Evolutionary conservation across 2,888 invertebrate species (phyloP).

Genomic region (Allygus modestus): DNA sequence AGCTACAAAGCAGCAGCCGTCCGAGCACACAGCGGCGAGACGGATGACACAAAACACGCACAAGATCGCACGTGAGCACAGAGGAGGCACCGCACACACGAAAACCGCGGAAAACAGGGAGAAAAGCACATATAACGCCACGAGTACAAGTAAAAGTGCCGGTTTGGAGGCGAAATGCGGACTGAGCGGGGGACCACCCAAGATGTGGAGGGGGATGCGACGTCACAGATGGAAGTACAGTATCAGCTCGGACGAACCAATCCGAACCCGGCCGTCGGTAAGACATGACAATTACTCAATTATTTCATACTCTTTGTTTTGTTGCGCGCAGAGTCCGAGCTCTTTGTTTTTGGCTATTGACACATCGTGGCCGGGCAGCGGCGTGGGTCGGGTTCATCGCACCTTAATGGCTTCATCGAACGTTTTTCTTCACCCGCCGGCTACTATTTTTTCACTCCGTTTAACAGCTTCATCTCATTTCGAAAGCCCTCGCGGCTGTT

Average conservation of each 20-base stretch:
- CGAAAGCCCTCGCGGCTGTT: background rate
- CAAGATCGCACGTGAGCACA: background rate
- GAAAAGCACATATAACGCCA: slow-evolving; percentile 12
- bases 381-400: slow-evolving; percentile 9
- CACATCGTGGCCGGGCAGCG: slow-evolving; percentile 20
- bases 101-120: background rate
- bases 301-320: slow-evolving; percentile 59
- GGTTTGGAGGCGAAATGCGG: slow-evolving; percentile 48
- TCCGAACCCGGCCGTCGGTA: slow-evolving; percentile 64
- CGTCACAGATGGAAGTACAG: slow-evolving; percentile 69
- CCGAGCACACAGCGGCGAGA: background rate
- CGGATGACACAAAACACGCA: background rate
- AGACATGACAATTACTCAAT: slow-evolving; percentile 57
- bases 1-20: background rate
- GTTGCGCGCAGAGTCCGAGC: slow-evolving; percentile 12
- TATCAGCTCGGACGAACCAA: slow-evolving; percentile 70
- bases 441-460: slow-evolving; percentile 41
- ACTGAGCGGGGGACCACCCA: slow-evolving; percentile 37
- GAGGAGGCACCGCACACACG: slow-evolving; percentile 12
- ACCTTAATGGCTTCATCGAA: slow-evolving; percentile 47
- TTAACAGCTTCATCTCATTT: slow-evolving; percentile 38
- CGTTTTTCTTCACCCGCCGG: slow-evolving; percentile 44
- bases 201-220: background rate
- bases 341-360: slow-evolving; percentile 58
- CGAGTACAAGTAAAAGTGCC: slow-evolving; percentile 41